Conservation (phyloP, 2,888 invertebrate genomes). For the Nemoura dubitans region DNA sequence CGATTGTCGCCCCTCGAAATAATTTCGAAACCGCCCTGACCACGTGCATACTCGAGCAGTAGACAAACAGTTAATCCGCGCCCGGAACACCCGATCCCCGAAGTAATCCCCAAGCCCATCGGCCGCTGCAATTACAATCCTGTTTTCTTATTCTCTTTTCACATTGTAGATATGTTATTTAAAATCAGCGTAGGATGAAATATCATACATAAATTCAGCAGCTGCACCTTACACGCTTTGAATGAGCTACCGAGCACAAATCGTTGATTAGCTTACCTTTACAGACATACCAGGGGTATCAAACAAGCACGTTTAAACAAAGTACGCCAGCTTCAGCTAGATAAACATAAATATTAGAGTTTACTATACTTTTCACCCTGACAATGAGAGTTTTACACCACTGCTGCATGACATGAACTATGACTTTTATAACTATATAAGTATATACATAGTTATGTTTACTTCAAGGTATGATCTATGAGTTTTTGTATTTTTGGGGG, state of each 20-base stretch:
- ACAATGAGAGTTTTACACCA: too few species aligned
- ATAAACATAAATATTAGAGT: too few species aligned
- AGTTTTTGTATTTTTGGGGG: too few species aligned
- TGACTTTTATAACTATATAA: too few species aligned
- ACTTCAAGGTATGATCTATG: too few species aligned
- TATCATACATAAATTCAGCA: slow-evolving; percentile 7
- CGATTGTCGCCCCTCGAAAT: neutral
- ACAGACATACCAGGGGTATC: neutral
- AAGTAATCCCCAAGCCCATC: neutral
- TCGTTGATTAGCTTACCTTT: neutral
- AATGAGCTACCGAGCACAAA: neutral
- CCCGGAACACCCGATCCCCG: neutral
- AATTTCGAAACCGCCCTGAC: neutral
- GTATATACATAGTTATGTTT: too few species aligned
- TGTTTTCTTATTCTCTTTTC: neutral
- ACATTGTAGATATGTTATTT: neutral
- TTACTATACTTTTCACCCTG: too few species aligned
- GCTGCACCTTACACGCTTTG: neutral
- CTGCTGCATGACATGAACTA: too few species aligned
- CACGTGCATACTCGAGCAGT: too few species aligned
- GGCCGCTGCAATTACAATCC: neutral
- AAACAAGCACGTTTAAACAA: neutral
- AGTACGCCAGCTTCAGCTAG: too few species aligned
- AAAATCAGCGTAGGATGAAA: neutral
- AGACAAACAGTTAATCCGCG: neutral